Conservation (phyloP, 2,113 vertebrate species). For the Alligator mississippiensis region DNA sequence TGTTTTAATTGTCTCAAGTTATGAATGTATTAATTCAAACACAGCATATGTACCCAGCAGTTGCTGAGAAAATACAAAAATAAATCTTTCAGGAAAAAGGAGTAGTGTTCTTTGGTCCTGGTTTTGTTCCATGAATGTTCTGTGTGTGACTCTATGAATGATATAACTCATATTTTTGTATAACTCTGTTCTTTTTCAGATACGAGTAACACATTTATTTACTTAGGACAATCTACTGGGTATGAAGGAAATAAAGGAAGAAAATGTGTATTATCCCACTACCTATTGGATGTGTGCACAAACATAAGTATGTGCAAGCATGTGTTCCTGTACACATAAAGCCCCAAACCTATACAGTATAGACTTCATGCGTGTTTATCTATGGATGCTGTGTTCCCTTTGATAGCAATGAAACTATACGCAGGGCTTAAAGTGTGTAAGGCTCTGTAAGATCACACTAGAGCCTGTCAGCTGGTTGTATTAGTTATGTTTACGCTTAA, state of each 20-base stretch:
- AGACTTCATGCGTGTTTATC: background rate
- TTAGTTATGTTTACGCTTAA: background rate
- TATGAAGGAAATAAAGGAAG: slow-evolving; percentile 29
- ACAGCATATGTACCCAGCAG: background rate
- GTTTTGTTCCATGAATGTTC: background rate
- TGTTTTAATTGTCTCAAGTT: background rate
- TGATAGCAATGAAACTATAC: background rate
- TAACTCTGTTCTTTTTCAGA: background rate
- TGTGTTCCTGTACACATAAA: background rate
- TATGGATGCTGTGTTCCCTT: background rate
- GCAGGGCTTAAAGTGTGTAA: background rate
- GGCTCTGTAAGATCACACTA: background rate
- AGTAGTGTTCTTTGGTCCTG: background rate
- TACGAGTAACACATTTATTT: background rate
- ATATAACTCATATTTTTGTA: background rate
- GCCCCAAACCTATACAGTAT: background rate
- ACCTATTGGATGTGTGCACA: background rate
- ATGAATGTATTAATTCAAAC: background rate
- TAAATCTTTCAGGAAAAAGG: background rate
- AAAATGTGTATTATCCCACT: background rate
- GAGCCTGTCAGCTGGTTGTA: no score
- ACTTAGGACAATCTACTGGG: background rate
- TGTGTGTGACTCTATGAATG: fast-evolving
- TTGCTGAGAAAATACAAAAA: background rate
- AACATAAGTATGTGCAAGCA: background rate